Percentiles rank a stretch among this genome's conserved stretches.
Evolutionary conservation across 2,113 vertebrate species (phyloP).

Genomic region (Columba livia): DNA sequence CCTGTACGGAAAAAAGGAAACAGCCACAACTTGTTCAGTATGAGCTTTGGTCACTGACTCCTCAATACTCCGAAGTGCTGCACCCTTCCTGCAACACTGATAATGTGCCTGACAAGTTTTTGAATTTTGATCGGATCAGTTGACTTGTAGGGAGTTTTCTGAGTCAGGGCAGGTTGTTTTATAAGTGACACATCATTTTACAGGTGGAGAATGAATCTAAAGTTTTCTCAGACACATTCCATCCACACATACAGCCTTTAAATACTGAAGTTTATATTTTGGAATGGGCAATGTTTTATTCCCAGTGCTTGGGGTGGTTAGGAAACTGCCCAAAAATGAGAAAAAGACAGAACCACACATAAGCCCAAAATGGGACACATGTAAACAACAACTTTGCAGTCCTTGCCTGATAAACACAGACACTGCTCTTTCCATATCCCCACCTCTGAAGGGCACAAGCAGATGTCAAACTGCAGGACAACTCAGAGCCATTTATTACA

Average conservation of each 20-base stretch:
- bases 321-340: background rate
- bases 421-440: background rate
- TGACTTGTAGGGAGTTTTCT: background rate
- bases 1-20: background rate
- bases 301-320: background rate
- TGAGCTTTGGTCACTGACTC: background rate
- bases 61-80: background rate
- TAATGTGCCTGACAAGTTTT: background rate
- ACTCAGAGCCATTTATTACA: background rate
- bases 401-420: background rate
- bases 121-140: background rate
- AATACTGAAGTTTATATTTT: background rate
- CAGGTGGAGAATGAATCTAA: background rate
- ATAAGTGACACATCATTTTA: background rate
- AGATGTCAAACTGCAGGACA: background rate
- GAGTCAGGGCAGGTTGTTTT: background rate
- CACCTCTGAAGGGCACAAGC: background rate
- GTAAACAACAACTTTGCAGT: background rate
- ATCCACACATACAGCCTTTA: accelerated
- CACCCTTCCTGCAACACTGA: background rate
- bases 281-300: background rate
- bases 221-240: background rate
- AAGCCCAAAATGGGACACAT: too few species aligned
- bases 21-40: background rate
- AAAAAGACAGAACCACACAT: background rate